Conservation (phyloP, 2,113 vertebrate species). For the Calypte anna region DNA sequence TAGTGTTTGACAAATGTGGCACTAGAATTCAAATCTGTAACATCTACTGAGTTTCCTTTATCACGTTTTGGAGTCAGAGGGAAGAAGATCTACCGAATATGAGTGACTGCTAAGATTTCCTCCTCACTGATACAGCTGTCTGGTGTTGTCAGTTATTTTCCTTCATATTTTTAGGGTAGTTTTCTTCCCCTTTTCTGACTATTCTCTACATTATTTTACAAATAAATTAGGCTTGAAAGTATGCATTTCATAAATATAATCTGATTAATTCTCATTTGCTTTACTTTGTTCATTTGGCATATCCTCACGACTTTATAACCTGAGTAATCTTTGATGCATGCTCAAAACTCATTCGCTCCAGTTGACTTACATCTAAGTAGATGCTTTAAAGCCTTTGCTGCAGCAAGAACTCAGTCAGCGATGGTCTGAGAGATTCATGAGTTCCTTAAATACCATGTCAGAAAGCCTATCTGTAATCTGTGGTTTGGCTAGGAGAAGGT, state of each 20-base stretch:
- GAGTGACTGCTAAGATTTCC: background rate
- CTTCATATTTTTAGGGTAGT: background rate
- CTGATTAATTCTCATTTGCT: slow-evolving; percentile 36
- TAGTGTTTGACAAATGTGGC: background rate
- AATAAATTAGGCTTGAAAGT: background rate
- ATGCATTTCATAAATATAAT: slow-evolving; percentile 16
- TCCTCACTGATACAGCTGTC: background rate
- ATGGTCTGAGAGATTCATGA: slow-evolving; percentile 2
- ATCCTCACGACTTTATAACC: background rate
- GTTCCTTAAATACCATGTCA: slow-evolving; percentile 24
- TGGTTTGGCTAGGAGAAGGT: slow-evolving; percentile 4
- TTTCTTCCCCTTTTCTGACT: background rate
- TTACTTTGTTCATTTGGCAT: slow-evolving; percentile 3
- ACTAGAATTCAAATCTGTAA: slow-evolving; percentile 14
- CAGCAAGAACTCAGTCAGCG: background rate
- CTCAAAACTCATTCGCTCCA: background rate
- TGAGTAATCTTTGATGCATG: background rate
- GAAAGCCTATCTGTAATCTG: background rate
- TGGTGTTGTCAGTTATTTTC: background rate
- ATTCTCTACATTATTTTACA: background rate
- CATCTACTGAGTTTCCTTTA: background rate
- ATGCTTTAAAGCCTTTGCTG: slow-evolving; percentile 36
- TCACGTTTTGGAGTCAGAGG: background rate
- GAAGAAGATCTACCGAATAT: background rate
- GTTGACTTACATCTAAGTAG: background rate